These are phyloP conservation scores for Spialia ferax DNA, from an alignment of 2,888 invertebrate genomes.

Conservation along the genomic window DNA sequence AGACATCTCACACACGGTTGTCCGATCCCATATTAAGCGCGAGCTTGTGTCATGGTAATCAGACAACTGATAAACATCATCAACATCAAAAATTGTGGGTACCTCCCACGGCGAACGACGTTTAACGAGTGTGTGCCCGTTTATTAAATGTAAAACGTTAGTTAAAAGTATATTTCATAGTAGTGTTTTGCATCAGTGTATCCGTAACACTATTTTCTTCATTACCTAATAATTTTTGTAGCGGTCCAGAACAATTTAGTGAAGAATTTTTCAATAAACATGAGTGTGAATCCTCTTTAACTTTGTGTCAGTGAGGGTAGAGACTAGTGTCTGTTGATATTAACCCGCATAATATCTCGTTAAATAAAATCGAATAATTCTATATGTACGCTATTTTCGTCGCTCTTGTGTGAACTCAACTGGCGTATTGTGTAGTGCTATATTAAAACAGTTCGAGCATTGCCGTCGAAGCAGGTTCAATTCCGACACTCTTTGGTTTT, in stretches of 20 bases:
- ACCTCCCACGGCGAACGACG: no score
- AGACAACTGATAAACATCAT: no score
- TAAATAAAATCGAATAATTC: not conserved
- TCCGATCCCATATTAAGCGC: no score
- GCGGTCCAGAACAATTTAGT: not conserved
- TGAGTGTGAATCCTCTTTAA: not conserved
- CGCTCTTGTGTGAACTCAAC: not conserved
- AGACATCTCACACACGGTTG: no score
- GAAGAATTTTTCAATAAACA: not conserved
- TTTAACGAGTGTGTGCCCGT: no score
- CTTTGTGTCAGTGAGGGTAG: conserved; percentile 1
- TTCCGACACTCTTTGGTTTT: not conserved
- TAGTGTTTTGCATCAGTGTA: not conserved
- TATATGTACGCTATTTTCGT: not conserved
- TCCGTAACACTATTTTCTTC: not conserved
- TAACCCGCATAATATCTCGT: not conserved
- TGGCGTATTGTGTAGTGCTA: no score
- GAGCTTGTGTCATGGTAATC: no score
- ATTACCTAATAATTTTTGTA: not conserved
- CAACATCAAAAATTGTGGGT: no score
- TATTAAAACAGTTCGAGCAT: not conserved
- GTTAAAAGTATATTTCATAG: not conserved
- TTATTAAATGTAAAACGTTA: not conserved
- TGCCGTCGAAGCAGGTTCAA: not conserved
- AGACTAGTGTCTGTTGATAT: not conserved